phyloP scores from a whole-genome alignment of 2,797 vertebrate species.

The Neosilurus hyrtlii region DNA sequence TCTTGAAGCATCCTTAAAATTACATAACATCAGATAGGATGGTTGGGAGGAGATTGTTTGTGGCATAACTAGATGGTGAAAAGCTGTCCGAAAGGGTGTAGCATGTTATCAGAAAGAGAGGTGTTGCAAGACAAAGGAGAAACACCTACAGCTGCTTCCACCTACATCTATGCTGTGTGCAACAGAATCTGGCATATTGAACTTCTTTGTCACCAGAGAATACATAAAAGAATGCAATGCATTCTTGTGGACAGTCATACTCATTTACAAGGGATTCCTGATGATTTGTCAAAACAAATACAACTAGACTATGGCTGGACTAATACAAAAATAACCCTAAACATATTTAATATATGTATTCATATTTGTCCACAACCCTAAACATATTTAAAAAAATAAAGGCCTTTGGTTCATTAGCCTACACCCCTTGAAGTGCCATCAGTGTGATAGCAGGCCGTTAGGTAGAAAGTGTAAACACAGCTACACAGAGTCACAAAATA shows the following conservation, averaged over 20 bases:
- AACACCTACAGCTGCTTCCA: too few relatives aligned
- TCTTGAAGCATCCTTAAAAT: too few relatives aligned
- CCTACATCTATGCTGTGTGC: too few relatives aligned
- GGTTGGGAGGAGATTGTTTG: too few relatives aligned
- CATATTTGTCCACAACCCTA: background rate
- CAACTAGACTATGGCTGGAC: background rate
- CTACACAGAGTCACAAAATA: background rate
- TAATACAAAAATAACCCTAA: background rate
- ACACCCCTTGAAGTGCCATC: background rate
- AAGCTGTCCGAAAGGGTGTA: too few relatives aligned
- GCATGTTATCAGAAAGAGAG: too few relatives aligned
- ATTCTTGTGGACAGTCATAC: background rate
- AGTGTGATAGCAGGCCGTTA: background rate
- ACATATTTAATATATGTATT: too few relatives aligned
- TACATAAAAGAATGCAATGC: background rate
- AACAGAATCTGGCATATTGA: too few relatives aligned
- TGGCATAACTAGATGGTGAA: too few relatives aligned
- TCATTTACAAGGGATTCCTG: background rate
- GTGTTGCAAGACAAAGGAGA: too few relatives aligned
- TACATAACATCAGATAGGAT: too few relatives aligned
- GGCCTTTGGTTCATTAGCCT: background rate
- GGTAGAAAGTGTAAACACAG: background rate
- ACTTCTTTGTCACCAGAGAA: too few relatives aligned
- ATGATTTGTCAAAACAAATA: background rate
- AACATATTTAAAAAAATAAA: background rate